These are phyloP conservation scores for Phylloscopus collybita DNA, from an alignment of 2,797 vertebrate genomes.

Conservation along the genomic window DNA sequence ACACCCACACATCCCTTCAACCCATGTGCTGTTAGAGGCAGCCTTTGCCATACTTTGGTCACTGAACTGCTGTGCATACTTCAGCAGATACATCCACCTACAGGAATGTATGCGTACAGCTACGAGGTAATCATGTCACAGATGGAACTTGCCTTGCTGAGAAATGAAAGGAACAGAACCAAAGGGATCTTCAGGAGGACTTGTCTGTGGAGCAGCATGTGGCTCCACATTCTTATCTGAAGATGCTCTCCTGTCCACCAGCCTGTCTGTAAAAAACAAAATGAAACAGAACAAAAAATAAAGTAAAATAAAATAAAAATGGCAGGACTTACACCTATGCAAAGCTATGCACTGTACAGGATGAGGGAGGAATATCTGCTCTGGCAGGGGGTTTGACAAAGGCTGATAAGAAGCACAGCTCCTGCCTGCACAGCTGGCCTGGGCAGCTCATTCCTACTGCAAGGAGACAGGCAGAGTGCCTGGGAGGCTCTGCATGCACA, in stretches of 20 bases:
- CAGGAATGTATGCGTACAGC: background rate
- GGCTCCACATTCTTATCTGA: constrained; percentile 80
- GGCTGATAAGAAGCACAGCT: background rate
- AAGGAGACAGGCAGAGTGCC: background rate
- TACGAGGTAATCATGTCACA: constrained; percentile 27
- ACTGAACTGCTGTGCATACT: background rate
- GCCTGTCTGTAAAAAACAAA: constrained; percentile 88
- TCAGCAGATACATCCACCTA: background rate
- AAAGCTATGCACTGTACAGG: background rate
- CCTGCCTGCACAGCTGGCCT: background rate
- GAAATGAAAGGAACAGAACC: constrained; percentile 95
- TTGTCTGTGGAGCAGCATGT: constrained; percentile 78
- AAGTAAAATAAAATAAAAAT: constrained; percentile 79
- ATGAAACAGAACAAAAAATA: constrained; percentile 77
- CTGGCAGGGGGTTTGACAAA: background rate
- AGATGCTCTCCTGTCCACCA: constrained; percentile 82
- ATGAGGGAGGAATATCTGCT: background rate
- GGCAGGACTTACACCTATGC: constrained; percentile 27
- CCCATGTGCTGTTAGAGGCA: background rate
- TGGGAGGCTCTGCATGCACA: background rate
- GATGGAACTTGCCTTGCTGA: constrained; percentile 93
- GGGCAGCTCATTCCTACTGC: background rate
- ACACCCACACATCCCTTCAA: background rate
- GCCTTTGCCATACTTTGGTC: background rate
- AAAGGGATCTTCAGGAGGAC: constrained; percentile 90